These are phyloP conservation scores for Cassiopea andromeda DNA, from an alignment of 30 jellyfish, hydroid and myxozoan genomes.

Conservation along the genomic window DNA sequence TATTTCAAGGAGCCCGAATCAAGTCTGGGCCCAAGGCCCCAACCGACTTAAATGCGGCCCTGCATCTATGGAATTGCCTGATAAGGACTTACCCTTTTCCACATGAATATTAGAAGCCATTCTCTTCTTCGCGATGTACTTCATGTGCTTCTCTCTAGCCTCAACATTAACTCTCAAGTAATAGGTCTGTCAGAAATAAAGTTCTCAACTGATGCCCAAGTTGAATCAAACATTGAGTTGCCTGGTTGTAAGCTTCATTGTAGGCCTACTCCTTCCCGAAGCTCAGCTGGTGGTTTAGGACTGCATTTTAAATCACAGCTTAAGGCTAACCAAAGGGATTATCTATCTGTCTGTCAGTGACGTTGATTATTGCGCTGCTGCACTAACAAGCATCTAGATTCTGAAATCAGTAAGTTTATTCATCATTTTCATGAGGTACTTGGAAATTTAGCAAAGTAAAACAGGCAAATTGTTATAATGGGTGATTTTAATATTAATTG, in stretches of 20 bases:
- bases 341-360: background rate
- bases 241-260: background rate
- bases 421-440: background rate
- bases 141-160: background rate
- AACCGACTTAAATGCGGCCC: too few relatives aligned
- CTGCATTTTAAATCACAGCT: background rate
- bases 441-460: background rate
- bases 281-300: background rate
- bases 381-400: background rate
- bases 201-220: background rate
- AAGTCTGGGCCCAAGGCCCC: too few relatives aligned
- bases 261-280: background rate
- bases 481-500: background rate
- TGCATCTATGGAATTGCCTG: too few relatives aligned
- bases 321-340: background rate
- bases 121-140: background rate
- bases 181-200: background rate
- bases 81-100: background rate
- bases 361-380: background rate
- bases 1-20: too few relatives aligned
- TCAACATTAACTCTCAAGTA: background rate
- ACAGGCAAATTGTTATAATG: background rate
- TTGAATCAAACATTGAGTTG: background rate
- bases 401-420: background rate
- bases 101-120: background rate